These are phyloP conservation scores for Meganola albula DNA, from an alignment of 2,888 invertebrate genomes.

Conservation along the genomic window DNA sequence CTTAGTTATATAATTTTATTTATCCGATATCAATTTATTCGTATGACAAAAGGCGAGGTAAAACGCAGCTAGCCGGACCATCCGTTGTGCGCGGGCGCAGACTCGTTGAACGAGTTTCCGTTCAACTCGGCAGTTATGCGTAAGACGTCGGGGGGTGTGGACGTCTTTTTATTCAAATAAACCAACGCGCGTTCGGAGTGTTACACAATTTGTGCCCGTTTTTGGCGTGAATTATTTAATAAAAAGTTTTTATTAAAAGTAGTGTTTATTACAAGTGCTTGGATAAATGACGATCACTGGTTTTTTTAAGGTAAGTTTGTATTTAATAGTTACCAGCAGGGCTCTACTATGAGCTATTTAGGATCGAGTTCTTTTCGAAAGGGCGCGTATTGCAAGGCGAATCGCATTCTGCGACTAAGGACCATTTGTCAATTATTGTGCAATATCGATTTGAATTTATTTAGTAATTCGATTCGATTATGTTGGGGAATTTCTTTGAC, in stretches of 20 bases:
- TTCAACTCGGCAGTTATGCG: slow-evolving; percentile 50
- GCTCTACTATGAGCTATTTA: slow-evolving; percentile 41
- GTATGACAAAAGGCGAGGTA: slow-evolving; percentile 63
- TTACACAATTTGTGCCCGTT: slow-evolving; percentile 51
- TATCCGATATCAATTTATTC: slow-evolving; percentile 39
- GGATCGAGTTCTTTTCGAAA: slow-evolving; percentile 43
- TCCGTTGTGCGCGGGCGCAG: slow-evolving; percentile 58
- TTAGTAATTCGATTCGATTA: slow-evolving; percentile 34
- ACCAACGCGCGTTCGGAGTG: slow-evolving; percentile 58
- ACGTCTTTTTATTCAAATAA: slow-evolving; percentile 42
- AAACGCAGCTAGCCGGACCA: slow-evolving; percentile 63
- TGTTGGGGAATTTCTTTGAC: slow-evolving; percentile 32
- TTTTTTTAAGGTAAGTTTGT: slow-evolving; percentile 57
- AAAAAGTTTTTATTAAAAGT: slow-evolving; percentile 37
- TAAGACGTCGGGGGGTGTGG: slow-evolving; percentile 44
- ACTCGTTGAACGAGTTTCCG: slow-evolving; percentile 59
- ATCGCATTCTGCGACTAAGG: slow-evolving; percentile 51
- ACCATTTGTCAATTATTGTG: slow-evolving; percentile 62
- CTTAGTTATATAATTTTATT: slow-evolving; percentile 62
- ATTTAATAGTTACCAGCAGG: slow-evolving; percentile 45
- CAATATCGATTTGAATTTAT: slow-evolving; percentile 37
- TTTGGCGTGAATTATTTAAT: slow-evolving; percentile 38
- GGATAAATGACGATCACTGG: slow-evolving; percentile 46
- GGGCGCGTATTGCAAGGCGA: slow-evolving; percentile 58
- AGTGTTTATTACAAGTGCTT: slow-evolving; percentile 33